Evolutionary conservation across 2,888 invertebrate genomes (phyloP).

Genomic region (Metacarcinus magister): DNA sequence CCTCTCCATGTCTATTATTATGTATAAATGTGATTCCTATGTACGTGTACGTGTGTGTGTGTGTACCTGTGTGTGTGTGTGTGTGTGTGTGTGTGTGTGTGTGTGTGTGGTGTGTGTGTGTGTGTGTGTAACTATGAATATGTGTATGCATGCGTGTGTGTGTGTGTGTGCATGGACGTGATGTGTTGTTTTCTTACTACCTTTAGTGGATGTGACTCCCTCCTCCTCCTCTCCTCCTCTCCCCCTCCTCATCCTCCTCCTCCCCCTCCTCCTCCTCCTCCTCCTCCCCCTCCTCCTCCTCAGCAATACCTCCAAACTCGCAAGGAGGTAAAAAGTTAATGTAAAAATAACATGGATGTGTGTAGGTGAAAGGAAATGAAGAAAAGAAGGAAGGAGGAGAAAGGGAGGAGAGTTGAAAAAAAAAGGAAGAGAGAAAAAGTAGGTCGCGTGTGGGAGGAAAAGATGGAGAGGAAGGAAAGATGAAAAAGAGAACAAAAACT

Average conservation of each 20-base stretch:
- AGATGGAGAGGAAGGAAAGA: neutral
- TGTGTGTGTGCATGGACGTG: neutral
- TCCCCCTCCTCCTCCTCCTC: neutral
- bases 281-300: neutral
- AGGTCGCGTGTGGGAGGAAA: neutral
- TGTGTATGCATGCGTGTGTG: too few relatives aligned
- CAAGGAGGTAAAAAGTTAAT: neutral
- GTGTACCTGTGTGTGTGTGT: conserved; percentile 51
- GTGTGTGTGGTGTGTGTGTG: too few relatives aligned
- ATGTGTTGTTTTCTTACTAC: neutral
- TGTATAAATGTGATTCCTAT: neutral
- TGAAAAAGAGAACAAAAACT: neutral
- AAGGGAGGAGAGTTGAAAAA: neutral
- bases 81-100: conserved; percentile 54
- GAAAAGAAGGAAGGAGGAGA: neutral
- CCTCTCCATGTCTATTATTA: neutral
- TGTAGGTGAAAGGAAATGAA: neutral
- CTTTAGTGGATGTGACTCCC: neutral
- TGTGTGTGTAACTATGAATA: too few relatives aligned
- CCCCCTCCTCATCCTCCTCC: neutral
- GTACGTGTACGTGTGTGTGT: conserved; percentile 52
- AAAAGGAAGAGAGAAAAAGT: neutral
- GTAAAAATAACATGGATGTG: neutral
- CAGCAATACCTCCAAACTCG: neutral
- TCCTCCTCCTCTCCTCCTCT: neutral